phyloP scores from a whole-genome alignment of 2,113 vertebrate species.

The Chauna torquata region DNA sequence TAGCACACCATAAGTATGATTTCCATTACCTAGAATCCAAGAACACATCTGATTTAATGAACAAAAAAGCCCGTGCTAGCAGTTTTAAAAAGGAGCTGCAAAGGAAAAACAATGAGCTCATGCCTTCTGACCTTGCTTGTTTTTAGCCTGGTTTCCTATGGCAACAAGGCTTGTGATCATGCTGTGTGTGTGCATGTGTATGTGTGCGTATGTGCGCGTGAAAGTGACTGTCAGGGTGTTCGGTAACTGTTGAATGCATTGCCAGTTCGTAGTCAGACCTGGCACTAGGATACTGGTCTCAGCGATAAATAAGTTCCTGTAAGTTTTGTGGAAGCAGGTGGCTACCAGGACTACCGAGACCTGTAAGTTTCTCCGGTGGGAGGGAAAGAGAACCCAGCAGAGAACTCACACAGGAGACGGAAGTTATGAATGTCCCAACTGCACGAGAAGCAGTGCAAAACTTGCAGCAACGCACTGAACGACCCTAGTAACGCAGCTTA shows the following conservation, averaged over 20 bases:
- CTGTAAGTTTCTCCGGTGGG: background rate
- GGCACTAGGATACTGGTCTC: background rate
- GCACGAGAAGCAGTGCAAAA: background rate
- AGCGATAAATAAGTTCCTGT: background rate
- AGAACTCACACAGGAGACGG: background rate
- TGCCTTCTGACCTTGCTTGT: conserved; percentile 56
- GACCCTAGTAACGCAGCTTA: background rate
- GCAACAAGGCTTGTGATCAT: conserved; percentile 44
- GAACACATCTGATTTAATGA: background rate
- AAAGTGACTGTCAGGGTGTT: background rate
- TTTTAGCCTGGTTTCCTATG: conserved; percentile 57
- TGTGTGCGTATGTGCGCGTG: accelerated
- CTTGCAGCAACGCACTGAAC: background rate
- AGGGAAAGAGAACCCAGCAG: background rate
- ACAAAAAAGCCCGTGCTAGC: background rate
- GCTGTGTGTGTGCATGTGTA: background rate
- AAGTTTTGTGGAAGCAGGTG: background rate
- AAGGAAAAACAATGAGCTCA: conserved; percentile 54
- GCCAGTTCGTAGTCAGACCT: background rate
- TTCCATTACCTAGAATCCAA: background rate
- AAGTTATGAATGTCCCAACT: background rate
- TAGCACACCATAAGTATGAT: background rate
- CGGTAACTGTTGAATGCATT: background rate
- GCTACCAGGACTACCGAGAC: background rate
- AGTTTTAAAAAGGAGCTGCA: conserved; percentile 1